Evolutionary conservation across 2,797 vertebrate genomes (phyloP).

Genomic region (Nannoperca obscura): DNA sequence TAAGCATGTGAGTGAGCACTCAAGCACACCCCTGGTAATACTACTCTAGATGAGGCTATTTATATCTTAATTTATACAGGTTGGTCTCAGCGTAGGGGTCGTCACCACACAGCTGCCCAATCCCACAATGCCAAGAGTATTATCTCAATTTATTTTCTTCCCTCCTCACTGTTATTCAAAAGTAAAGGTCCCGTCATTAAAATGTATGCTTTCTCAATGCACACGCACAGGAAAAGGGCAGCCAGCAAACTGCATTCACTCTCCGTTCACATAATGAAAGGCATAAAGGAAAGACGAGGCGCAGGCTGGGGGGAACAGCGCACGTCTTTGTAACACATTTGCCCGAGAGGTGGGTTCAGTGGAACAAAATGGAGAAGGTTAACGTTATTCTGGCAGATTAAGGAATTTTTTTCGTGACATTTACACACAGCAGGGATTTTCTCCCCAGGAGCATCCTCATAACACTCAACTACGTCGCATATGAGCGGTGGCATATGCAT

Average conservation of each 20-base stretch:
- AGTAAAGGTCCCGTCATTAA: constrained; percentile 98
- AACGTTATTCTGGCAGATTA: constrained; percentile 81
- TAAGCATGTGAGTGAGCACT: constrained; percentile 70
- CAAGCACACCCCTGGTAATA: constrained; percentile 81
- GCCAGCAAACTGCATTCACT: constrained; percentile 80
- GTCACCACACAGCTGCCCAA: constrained; percentile 78
- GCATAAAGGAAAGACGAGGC: constrained; percentile 43
- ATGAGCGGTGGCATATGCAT: constrained; percentile 68
- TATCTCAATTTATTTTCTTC: constrained; percentile 89
- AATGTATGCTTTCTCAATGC: constrained; percentile 94
- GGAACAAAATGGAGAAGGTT: constrained; percentile 87
- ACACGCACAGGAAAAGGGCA: constrained; percentile 89
- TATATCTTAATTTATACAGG: constrained; percentile 88
- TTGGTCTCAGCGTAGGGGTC: constrained; percentile 78
- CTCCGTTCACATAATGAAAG: constrained; percentile 91
- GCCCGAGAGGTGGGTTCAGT: constrained; percentile 81
- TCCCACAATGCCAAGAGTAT: constrained; percentile 94
- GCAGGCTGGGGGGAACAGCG: constrained; percentile 22
- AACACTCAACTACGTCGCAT: constrained; percentile 58
- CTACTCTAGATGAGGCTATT: constrained; percentile 84
- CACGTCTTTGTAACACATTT: constrained; percentile 80
- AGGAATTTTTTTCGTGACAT: constrained; percentile 85
- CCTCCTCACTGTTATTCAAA: constrained; percentile 79
- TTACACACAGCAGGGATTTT: constrained; percentile 78
- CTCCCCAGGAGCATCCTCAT: constrained; percentile 70